Conservation (phyloP, 2,888 invertebrate genomes). For the Noctua comes region DNA sequence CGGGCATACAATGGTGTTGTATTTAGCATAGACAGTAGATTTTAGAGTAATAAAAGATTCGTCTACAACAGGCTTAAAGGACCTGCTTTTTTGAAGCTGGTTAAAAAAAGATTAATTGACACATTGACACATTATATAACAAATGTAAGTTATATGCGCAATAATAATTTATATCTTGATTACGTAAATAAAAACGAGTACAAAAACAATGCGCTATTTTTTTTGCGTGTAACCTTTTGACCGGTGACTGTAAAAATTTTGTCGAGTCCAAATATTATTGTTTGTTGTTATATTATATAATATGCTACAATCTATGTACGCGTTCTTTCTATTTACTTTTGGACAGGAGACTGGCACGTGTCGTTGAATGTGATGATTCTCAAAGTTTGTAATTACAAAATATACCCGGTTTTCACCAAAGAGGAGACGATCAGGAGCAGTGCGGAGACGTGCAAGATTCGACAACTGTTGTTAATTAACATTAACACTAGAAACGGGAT, state of each 20-base stretch:
- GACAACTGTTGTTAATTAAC: background rate
- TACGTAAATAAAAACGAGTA: slow-evolving; percentile 18
- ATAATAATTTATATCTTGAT: slow-evolving; percentile 22
- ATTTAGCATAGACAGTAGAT: background rate
- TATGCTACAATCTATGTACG: slow-evolving; percentile 1
- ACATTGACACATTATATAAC: slow-evolving; percentile 25
- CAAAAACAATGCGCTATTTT: slow-evolving; percentile 22
- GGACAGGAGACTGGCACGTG: slow-evolving; percentile 2
- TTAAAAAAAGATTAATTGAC: background rate
- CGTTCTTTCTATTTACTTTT: slow-evolving; percentile 17
- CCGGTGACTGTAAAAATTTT: slow-evolving; percentile 17
- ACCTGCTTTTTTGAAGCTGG: background rate
- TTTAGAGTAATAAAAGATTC: background rate
- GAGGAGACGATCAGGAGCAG: background rate
- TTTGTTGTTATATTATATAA: slow-evolving; percentile 6
- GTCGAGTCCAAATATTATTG: slow-evolving; percentile 22
- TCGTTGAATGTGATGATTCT: background rate
- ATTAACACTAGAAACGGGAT: too few species aligned
- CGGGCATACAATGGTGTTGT: background rate
- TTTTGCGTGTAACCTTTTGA: slow-evolving; percentile 37
- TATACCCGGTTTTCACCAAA: background rate
- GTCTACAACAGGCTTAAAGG: background rate
- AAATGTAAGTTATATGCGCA: slow-evolving; percentile 22
- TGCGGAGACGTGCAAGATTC: background rate
- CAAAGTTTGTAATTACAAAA: background rate